A percentile compares a stretch with the other conserved stretches of the same genome.
phyloP scores from a whole-genome alignment of 2,888 invertebrate species.

The Chydorus sphaericus region DNA sequence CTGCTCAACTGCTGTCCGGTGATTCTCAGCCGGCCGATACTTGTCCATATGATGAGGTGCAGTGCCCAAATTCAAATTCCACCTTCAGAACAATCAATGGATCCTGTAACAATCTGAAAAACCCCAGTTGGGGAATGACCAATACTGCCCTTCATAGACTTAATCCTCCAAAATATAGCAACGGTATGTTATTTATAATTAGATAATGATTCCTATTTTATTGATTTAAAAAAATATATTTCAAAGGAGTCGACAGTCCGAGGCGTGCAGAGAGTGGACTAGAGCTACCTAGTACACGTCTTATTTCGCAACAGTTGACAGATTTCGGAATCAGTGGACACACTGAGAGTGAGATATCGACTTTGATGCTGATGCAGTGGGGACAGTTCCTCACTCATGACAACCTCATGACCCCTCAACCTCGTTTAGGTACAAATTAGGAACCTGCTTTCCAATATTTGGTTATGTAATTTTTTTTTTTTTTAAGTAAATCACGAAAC shows the following conservation, averaged over 20 bases:
- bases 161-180: constrained; percentile 30
- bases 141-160: constrained; percentile 30
- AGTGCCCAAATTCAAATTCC: constrained; percentile 20
- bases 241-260: constrained; percentile 20
- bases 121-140: constrained; percentile 30
- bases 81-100: constrained; percentile 30
- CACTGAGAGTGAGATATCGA: constrained; percentile 9
- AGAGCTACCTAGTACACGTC: constrained; percentile 21
- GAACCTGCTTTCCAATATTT: background rate
- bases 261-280: constrained; percentile 20
- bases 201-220: no score
- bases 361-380: constrained; percentile 19
- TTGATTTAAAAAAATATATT: background rate
- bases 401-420: no score
- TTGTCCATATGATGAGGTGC: no score
- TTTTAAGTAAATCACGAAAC: background rate
- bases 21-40: constrained; percentile 29
- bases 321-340: constrained; percentile 14
- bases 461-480: no score
- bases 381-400: constrained; percentile 24
- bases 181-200: constrained; percentile 26
- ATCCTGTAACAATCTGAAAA: constrained; percentile 29
- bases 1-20: no score
- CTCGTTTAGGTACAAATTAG: no score
- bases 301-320: constrained; percentile 18